Conservation (phyloP, 2,888 invertebrate genomes). For the Acrobasis consociella region DNA sequence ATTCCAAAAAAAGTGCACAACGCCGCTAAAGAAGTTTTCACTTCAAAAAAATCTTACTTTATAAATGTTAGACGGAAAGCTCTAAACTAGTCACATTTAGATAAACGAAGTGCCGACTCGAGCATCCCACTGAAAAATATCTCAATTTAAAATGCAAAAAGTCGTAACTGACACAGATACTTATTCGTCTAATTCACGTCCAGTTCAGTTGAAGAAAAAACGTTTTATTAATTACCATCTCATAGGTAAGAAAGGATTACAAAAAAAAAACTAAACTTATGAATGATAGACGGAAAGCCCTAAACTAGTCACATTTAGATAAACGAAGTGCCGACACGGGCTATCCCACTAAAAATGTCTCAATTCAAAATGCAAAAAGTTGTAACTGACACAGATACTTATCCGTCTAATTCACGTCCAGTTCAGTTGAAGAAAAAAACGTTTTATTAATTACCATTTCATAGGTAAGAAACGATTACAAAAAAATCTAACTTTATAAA, state of each 20-base stretch:
- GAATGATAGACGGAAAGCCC: background rate
- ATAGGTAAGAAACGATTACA: no score
- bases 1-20: no score
- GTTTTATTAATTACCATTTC: no score
- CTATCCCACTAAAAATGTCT: slow-evolving; percentile 27
- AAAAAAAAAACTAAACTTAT: background rate
- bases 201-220: no score
- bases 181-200: no score
- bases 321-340: slow-evolving; percentile 25
- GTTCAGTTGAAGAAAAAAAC: no score
- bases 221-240: no score
- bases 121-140: slow-evolving; percentile 27
- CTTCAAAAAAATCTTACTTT: background rate
- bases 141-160: slow-evolving; percentile 31
- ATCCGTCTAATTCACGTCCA: no score
- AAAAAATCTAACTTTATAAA: no score
- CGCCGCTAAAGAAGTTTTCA: no score
- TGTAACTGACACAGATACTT: slow-evolving; percentile 37
- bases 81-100: slow-evolving; percentile 5
- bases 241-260: no score
- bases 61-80: background rate
- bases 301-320: slow-evolving; percentile 7
- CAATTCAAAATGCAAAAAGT: slow-evolving; percentile 33
- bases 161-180: slow-evolving; percentile 37
- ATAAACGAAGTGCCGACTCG: slow-evolving; percentile 25